phyloP scores from a whole-genome alignment of 2,888 invertebrate genomes.

The Nomada hirtipes region DNA sequence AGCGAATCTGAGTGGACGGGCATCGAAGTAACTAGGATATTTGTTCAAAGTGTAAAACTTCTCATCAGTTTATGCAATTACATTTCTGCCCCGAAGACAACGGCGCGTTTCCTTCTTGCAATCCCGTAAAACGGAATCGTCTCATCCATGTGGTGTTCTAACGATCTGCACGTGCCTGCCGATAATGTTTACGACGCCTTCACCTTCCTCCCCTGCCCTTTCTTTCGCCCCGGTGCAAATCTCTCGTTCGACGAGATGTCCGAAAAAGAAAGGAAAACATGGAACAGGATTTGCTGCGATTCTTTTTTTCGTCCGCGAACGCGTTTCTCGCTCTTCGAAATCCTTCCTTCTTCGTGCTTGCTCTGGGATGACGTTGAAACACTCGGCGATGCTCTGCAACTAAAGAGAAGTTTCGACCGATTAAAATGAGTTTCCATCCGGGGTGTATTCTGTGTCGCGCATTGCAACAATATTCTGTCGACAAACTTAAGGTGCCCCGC shows the following conservation, averaged over 20 bases:
- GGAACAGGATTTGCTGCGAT: conserved; percentile 11
- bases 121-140: conserved; percentile 70
- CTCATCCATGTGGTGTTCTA: conserved; percentile 59
- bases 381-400: conserved; percentile 50
- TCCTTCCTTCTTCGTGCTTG: conserved; percentile 16
- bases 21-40: background rate
- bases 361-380: conserved; percentile 39
- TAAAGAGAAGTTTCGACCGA: conserved; percentile 31
- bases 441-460: background rate
- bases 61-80: conserved; percentile 32
- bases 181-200: conserved; percentile 51
- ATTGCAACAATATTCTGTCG: background rate
- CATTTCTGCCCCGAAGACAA: conserved; percentile 59
- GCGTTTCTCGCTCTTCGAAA: conserved; percentile 12
- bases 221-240: conserved; percentile 11
- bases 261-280: background rate
- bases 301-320: conserved; percentile 21
- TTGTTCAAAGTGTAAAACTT: conserved; percentile 9
- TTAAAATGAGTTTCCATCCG: background rate
- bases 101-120: conserved; percentile 47
- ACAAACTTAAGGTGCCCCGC: conserved; percentile 7
- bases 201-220: background rate
- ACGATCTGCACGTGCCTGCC: conserved; percentile 64
- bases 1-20: no score
- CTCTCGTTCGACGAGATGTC: background rate